These are phyloP conservation scores for Rhinella marina DNA, from an alignment of 2,797 vertebrate species.

Conservation along the genomic window DNA sequence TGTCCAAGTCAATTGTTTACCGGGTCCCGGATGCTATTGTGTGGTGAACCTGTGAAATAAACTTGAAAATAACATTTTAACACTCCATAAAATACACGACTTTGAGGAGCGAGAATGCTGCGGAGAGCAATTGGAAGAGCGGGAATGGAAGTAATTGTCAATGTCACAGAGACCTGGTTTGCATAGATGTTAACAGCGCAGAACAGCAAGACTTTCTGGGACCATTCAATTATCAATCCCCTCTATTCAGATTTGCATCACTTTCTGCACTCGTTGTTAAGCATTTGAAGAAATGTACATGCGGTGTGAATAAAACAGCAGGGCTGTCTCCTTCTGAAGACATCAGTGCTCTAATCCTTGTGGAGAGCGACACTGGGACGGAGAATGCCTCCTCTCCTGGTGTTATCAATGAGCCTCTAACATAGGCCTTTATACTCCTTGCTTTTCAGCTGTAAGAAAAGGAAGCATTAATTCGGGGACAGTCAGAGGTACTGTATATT, in stretches of 20 bases:
- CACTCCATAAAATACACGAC: conserved; percentile 49
- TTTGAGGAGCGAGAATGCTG: conserved; percentile 27
- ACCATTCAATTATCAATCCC: conserved; percentile 47
- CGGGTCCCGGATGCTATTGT: conserved; percentile 29
- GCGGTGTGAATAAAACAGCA: conserved; percentile 60
- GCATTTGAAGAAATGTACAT: conserved; percentile 47
- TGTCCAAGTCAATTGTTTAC: conserved; percentile 35
- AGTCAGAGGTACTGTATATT: conserved; percentile 18
- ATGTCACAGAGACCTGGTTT: conserved; percentile 55
- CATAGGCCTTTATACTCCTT: conserved; percentile 31
- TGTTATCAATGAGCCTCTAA: conserved; percentile 55
- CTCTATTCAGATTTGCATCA: conserved; percentile 51
- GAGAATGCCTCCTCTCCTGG: conserved; percentile 34
- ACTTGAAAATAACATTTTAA: conserved; percentile 44
- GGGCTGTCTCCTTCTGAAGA: conserved; percentile 36
- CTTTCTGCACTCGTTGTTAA: conserved; percentile 49
- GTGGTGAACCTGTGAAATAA: conserved; percentile 25
- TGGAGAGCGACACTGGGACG: conserved; percentile 14
- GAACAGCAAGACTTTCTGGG: conserved; percentile 44
- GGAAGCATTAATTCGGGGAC: conserved; percentile 30
- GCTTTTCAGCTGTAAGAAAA: conserved; percentile 46
- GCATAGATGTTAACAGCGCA: conserved; percentile 40
- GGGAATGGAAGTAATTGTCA: conserved; percentile 51
- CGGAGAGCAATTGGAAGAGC: conserved; percentile 36
- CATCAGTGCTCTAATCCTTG: conserved; percentile 36